Conservation (phyloP, 2,113 vertebrate species). For the Paracanthobrama guichenoti region DNA sequence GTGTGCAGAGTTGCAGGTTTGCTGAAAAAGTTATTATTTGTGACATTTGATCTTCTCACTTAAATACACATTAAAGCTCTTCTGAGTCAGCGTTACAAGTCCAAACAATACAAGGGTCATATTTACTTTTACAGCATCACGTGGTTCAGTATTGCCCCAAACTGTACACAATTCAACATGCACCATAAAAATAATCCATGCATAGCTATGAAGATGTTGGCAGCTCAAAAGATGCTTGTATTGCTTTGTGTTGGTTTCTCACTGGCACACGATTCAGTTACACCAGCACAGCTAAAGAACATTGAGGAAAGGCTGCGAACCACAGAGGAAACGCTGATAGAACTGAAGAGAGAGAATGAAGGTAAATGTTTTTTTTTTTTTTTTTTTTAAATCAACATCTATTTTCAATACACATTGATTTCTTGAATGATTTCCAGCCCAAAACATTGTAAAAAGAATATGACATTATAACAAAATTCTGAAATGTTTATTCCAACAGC, state of each 20-base stretch:
- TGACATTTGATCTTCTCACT: neutral
- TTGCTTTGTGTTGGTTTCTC: constrained; percentile 5
- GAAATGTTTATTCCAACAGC: constrained; percentile 34
- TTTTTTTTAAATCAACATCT: neutral
- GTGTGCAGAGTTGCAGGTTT: neutral
- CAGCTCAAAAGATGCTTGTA: neutral
- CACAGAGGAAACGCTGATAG: neutral
- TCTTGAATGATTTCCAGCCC: neutral
- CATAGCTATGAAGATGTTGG: neutral
- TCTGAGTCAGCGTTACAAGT: neutral
- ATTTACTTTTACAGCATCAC: constrained; percentile 25
- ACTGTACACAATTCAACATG: neutral
- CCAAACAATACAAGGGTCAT: constrained; percentile 30
- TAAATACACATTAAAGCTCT: neutral
- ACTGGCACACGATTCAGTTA: neutral
- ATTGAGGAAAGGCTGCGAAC: constrained; percentile 17
- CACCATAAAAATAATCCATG: neutral
- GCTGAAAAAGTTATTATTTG: neutral
- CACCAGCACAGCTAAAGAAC: constrained; percentile 1
- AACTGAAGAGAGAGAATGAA: constrained; percentile 5
- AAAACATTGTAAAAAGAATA: neutral
- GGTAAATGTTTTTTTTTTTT: neutral
- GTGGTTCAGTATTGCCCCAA: neutral
- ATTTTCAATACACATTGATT: neutral
- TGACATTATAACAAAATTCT: neutral